Percentiles rank a stretch among this genome's conserved stretches.
Conservation (phyloP, 2,888 invertebrate species). For the Allolobophora icterica region DNA sequence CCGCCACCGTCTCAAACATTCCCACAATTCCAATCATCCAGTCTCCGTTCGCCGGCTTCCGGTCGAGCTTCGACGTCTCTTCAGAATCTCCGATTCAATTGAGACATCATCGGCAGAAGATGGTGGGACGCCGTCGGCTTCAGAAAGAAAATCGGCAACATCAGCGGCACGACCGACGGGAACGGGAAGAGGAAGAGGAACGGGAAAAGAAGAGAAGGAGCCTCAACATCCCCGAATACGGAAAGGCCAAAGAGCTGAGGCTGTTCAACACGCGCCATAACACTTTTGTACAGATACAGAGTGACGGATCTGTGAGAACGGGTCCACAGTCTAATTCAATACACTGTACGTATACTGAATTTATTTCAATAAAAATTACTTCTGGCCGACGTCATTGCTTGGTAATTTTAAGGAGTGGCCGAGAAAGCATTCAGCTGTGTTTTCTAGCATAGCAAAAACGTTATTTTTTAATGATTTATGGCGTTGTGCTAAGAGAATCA, state of each 20-base stretch:
- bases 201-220: conserved; percentile 19
- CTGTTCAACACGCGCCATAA: conserved; percentile 26
- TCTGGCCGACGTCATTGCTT: no score
- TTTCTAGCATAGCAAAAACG: no score
- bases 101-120: conserved; percentile 25
- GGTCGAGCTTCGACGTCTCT: background rate
- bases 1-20: background rate
- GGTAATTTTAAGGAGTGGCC: no score
- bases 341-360: background rate
- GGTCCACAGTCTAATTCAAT: conserved; percentile 13
- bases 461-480: no score
- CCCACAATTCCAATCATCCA: conserved; percentile 7
- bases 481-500: no score
- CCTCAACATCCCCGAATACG: conserved; percentile 23
- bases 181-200: background rate
- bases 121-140: background rate
- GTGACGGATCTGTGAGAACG: background rate
- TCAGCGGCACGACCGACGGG: background rate
- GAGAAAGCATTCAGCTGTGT: no score
- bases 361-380: no score
- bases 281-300: conserved; percentile 14
- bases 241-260: conserved; percentile 19
- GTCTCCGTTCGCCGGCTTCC: background rate
- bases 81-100: background rate
- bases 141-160: background rate